A percentile compares a stretch with the other conserved stretches of the same genome.
Conservation (phyloP, 35 echinoderm and acorn worm species). For the Chiridota heheva region DNA sequence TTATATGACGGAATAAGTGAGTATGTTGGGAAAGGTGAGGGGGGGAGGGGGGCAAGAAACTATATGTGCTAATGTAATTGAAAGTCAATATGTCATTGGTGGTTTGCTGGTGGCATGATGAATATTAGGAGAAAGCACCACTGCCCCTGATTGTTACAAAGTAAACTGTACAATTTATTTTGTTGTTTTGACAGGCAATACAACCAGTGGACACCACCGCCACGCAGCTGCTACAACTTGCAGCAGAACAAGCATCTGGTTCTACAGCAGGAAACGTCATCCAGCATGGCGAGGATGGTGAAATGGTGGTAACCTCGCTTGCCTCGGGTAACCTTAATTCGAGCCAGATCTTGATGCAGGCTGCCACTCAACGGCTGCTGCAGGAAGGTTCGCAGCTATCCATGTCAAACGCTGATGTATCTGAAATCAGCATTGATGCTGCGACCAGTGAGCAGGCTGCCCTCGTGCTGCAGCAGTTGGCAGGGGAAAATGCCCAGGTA, state of each 20-base stretch:
- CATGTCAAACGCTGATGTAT: constrained; percentile 19
- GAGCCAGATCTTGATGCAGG: constrained; percentile 70
- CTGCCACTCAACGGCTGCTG: constrained; percentile 29
- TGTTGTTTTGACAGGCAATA: constrained; percentile 50
- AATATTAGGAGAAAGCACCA: too few relatives aligned
- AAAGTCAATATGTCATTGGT: too few relatives aligned
- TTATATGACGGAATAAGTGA: too few relatives aligned
- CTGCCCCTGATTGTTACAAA: too few relatives aligned
- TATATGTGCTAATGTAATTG: too few relatives aligned
- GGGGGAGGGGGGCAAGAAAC: too few relatives aligned
- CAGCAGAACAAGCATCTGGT: constrained; percentile 51
- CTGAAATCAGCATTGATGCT: constrained; percentile 64
- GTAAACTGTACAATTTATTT: too few relatives aligned
- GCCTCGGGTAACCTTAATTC: constrained; percentile 8
- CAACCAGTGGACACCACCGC: constrained; percentile 49
- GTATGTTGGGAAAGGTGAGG: too few relatives aligned
- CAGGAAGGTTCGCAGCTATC: constrained; percentile 32
- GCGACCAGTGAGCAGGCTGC: constrained; percentile 90
- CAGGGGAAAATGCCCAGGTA: constrained; percentile 77
- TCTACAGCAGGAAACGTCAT: neutral
- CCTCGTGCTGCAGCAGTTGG: constrained; percentile 69
- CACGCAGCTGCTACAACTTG: constrained; percentile 59
- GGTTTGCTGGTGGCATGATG: too few relatives aligned
- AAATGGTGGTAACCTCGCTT: constrained; percentile 26
- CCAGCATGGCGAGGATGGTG: neutral